Evolutionary conservation across 2,888 invertebrate genomes (phyloP).

Genomic region (Hylaea fasciaria): DNA sequence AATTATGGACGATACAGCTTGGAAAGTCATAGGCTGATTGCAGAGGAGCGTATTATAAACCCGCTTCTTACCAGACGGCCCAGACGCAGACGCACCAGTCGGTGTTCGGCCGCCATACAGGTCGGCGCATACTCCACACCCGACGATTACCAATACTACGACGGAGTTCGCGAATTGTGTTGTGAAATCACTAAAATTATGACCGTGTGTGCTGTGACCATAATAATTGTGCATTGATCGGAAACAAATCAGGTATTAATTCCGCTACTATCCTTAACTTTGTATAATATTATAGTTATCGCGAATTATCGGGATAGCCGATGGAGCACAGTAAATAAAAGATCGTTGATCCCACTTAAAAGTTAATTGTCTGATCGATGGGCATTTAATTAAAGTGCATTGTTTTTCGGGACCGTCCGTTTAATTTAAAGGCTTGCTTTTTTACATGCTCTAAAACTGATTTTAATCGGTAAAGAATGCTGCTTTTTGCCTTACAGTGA

Average conservation of each 20-base stretch:
- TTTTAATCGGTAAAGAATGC: not conserved
- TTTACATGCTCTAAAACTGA: conserved; percentile 23
- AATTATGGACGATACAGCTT: conserved; percentile 4
- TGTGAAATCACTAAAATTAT: conserved; percentile 55
- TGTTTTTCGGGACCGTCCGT: conserved; percentile 34
- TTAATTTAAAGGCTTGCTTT: conserved; percentile 37
- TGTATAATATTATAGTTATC: conserved; percentile 46
- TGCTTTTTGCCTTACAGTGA: conserved; percentile 2
- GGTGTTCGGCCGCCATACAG: conserved; percentile 53
- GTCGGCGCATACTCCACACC: conserved; percentile 39
- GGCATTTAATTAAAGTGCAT: conserved; percentile 59
- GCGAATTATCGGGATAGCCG: conserved; percentile 65
- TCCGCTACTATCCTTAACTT: not conserved
- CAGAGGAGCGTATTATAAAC: conserved; percentile 17
- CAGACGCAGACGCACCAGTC: conserved; percentile 52
- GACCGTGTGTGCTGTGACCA: conserved; percentile 52
- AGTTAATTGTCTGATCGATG: conserved; percentile 71
- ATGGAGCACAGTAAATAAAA: conserved; percentile 58
- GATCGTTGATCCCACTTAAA: conserved; percentile 79
- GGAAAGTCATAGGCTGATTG: conserved; percentile 20
- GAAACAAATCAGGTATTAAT: conserved; percentile 47
- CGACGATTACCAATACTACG: conserved; percentile 11
- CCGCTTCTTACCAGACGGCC: conserved; percentile 19
- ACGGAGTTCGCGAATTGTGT: conserved; percentile 57
- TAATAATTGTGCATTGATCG: conserved; percentile 30